Percentiles rank a stretch among this genome's conserved stretches.
These are phyloP conservation scores for Trematomus bernacchii DNA, from an alignment of 2,797 vertebrate species.

Conservation along the genomic window DNA sequence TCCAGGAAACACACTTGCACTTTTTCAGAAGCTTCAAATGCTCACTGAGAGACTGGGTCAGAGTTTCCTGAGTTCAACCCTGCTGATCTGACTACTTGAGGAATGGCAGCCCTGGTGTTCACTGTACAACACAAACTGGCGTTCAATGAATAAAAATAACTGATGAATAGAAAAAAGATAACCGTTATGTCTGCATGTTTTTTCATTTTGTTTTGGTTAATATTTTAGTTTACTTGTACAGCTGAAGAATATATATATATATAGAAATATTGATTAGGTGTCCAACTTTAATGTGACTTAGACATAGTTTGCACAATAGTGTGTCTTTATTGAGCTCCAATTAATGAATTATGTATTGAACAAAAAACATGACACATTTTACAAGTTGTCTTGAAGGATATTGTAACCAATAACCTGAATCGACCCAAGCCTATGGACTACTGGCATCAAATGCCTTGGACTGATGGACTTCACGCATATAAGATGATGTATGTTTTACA, in stretches of 20 bases:
- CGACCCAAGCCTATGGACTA: slow-evolving; percentile 11
- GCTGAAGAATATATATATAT: neutral
- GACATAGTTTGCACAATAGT: neutral
- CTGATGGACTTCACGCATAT: neutral
- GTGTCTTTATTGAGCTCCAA: neutral
- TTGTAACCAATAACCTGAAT: neutral
- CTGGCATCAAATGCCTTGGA: neutral
- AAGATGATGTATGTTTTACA: slow-evolving; percentile 22
- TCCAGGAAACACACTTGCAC: slow-evolving; percentile 39
- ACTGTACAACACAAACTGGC: slow-evolving; percentile 55
- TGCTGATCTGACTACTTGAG: slow-evolving; percentile 42
- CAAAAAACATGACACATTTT: neutral
- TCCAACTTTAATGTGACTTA: neutral
- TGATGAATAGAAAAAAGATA: slow-evolving; percentile 45
- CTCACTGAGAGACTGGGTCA: slow-evolving; percentile 31
- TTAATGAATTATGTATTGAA: neutral
- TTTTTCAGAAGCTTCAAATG: slow-evolving; percentile 45
- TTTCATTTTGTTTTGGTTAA: slow-evolving; percentile 38
- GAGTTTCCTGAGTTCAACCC: slow-evolving; percentile 22
- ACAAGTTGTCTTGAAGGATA: neutral
- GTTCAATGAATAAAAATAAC: slow-evolving; percentile 68
- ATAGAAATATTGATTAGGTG: neutral
- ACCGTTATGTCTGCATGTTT: slow-evolving; percentile 50
- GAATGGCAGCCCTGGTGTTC: slow-evolving; percentile 32
- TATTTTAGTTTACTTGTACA: neutral